Evolutionary conservation across 2,113 vertebrate species (phyloP).

Genomic region (Mystacornis crossleyi): DNA sequence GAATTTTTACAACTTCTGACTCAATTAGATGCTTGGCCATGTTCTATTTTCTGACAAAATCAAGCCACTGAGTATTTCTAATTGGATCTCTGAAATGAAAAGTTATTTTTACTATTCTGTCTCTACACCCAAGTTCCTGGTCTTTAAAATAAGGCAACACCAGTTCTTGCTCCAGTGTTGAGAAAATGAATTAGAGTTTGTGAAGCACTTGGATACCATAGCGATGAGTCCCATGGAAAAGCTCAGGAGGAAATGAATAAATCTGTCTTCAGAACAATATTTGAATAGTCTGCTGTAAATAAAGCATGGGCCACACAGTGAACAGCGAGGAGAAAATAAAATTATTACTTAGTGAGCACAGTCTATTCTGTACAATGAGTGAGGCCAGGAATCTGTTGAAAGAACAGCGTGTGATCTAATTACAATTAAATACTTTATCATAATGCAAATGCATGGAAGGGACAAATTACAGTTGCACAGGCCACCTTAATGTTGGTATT

Average conservation of each 20-base stretch:
- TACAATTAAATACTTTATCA: neutral
- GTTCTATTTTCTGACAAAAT: slow-evolving; percentile 11
- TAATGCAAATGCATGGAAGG: neutral
- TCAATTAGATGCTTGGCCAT: neutral
- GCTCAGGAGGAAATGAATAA: slow-evolving; percentile 52
- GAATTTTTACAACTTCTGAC: neutral
- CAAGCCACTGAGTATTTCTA: neutral
- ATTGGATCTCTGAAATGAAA: slow-evolving; percentile 3
- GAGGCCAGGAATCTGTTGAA: neutral
- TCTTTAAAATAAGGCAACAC: slow-evolving; percentile 9
- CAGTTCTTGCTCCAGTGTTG: neutral
- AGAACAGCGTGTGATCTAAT: neutral
- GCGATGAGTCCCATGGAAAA: slow-evolving; percentile 25
- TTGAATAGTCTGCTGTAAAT: slow-evolving; percentile 51
- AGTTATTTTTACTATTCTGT: neutral
- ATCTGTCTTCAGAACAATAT: slow-evolving; percentile 55
- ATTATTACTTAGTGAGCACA: neutral
- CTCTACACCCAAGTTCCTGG: neutral
- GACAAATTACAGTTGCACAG: neutral
- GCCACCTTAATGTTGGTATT: neutral
- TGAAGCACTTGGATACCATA: slow-evolving; percentile 33
- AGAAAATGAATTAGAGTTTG: slow-evolving; percentile 27
- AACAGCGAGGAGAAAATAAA: slow-evolving; percentile 19
- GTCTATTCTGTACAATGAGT: neutral
- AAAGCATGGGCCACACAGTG: neutral